phyloP scores from a whole-genome alignment of 2,113 vertebrate species.

The Hystrix cristata region DNA sequence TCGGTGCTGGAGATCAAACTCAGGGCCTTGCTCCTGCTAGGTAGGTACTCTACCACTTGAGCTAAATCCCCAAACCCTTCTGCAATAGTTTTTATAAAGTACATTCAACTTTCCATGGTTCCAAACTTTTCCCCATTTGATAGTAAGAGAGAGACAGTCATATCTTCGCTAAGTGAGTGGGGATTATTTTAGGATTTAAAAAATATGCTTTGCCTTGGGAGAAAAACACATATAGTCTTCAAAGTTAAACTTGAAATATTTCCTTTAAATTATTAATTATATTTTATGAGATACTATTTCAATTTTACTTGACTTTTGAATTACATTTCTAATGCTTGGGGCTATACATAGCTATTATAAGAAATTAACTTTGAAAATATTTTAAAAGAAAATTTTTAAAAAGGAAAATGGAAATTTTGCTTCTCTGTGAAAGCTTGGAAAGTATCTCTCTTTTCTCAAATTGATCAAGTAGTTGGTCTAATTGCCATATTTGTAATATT shows the following conservation, averaged over 20 bases:
- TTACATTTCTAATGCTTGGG: conserved; percentile 72
- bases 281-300: conserved; percentile 73
- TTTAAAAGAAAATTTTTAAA: conserved; percentile 65
- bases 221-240: conserved; percentile 60
- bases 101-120: conserved; percentile 22
- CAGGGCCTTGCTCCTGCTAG: too few species aligned
- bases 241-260: conserved; percentile 80
- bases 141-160: conserved; percentile 77
- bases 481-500: conserved; percentile 33
- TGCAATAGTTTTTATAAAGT: conserved; percentile 46
- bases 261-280: conserved; percentile 79
- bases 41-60: too few species aligned
- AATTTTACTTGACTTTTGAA: conserved; percentile 76
- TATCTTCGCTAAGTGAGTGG: conserved; percentile 70
- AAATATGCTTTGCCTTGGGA: conserved; percentile 78
- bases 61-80: too few species aligned
- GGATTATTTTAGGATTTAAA: conserved; percentile 71
- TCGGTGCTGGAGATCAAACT: too few species aligned
- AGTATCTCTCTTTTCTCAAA: conserved; percentile 17
- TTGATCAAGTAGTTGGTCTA: neutral
- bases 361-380: conserved; percentile 66
- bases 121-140: conserved; percentile 41
- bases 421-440: conserved; percentile 50
- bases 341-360: conserved; percentile 51
- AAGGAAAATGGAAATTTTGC: neutral